Evolutionary conservation across 2,888 invertebrate species (phyloP), one percentile per base, ranked within the genome.

Genomic region (Microdon myrmicae): DNA sequence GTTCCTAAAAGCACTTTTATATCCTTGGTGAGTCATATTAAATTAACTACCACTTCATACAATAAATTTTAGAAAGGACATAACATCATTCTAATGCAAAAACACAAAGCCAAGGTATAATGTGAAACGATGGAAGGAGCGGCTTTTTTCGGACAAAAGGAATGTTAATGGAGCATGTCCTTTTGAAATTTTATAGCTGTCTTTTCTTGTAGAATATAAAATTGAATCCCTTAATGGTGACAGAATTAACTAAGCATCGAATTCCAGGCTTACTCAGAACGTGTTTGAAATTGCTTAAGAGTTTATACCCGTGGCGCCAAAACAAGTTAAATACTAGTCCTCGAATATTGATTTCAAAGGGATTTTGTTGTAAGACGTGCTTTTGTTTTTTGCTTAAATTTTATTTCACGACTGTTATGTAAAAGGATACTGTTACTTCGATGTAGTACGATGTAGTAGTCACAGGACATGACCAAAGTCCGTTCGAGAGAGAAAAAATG

Each of bases 301-400:
- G 43, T 39, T 44, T 38, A 25, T 16, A 32, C 14, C 48, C 13
- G 29, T 37, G 47, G 37, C 47, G 54, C 51, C 56, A 58, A 56
- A 64, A 64, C 58, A 41, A 64, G 58, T 64, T 58, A 64, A 58
- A 58, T 51, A 39, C 53, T 47, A 64, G 58, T 51, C 58, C 58
- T 64, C 58, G 64, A 58, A 58, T 64, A 64, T 64, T 64, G 56
- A 58, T 58, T 58, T 64, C 53, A 64, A 64, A n/a, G n/a, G n/a
- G n/a, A n/a, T n/a, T n/a, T n/a, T n/a, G n/a, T n/a, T n/a, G n/a
- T n/a, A n/a, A n/a, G n/a, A n/a, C n/a, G n/a, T n/a, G n/a, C n/a
- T n/a, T n/a, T n/a, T n/a, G n/a, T n/a, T n/a, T n/a, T n/a, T n/a
- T n/a, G n/a, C n/a, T n/a, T n/a, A n/a, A n/a, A n/a, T n/a, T n/a